A percentile compares a stretch with the other conserved stretches of the same genome.
Conservation (phyloP, 1,140 invertebrate genomes). For the Drosophila neocordata region DNA sequence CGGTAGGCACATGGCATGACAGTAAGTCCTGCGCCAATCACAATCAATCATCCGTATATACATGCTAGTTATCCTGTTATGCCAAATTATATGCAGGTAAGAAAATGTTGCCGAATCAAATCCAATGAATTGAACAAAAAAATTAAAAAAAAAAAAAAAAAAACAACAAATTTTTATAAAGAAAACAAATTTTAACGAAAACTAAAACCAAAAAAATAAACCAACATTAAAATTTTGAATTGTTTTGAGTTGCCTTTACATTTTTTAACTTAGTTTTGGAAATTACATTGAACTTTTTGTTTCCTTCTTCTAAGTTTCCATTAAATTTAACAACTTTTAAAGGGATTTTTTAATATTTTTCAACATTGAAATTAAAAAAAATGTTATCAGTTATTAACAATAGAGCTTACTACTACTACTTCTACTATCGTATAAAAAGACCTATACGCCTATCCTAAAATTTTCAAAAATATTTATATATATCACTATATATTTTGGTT, state of each 20-base stretch:
- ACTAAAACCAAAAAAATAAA: constrained; percentile 40
- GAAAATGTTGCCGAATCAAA: constrained; percentile 47
- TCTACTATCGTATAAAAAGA: neutral
- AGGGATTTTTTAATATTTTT: neutral
- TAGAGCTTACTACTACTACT: constrained; percentile 2
- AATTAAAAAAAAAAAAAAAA: constrained; percentile 20
- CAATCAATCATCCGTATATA: constrained; percentile 83
- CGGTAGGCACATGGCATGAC: constrained; percentile 83
- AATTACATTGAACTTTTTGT: constrained; percentile 1
- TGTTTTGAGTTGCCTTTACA: constrained; percentile 17
- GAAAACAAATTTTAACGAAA: constrained; percentile 26
- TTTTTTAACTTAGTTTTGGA: constrained; percentile 10
- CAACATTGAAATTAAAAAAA: neutral
- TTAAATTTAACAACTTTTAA: constrained; percentile 43
- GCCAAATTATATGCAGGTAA: constrained; percentile 83
- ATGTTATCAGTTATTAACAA: neutral
- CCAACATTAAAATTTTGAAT: constrained; percentile 18
- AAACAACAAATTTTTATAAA: constrained; percentile 25
- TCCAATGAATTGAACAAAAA: constrained; percentile 36
- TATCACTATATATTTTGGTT: neutral
- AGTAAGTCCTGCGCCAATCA: constrained; percentile 83
- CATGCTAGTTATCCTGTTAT: constrained; percentile 83
- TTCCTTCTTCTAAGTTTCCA: constrained; percentile 15
- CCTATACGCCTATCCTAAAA: neutral
- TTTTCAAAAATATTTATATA: neutral